Conservation (phyloP, 1,140 invertebrate genomes). For the Brachionus rotundiformis region DNA sequence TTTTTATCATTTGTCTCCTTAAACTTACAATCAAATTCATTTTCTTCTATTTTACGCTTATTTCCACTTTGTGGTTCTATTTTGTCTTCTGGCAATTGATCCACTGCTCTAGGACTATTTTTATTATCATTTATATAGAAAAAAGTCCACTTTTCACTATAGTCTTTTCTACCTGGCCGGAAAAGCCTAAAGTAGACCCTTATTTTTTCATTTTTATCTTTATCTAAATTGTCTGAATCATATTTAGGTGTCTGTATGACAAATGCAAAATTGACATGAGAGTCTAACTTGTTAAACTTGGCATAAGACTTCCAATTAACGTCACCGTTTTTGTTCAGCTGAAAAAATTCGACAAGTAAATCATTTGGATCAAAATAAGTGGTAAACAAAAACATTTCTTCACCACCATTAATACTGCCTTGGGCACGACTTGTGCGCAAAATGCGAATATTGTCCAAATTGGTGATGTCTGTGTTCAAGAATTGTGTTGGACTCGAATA, state of each 20-base stretch:
- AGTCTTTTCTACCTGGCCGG: background rate
- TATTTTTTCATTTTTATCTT: background rate
- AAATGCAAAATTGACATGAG: conserved; percentile 4
- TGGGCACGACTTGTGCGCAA: background rate
- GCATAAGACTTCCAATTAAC: background rate
- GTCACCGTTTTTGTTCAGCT: background rate
- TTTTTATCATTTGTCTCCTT: no score
- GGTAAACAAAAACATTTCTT: conserved; percentile 13
- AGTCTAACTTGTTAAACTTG: background rate
- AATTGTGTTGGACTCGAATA: background rate
- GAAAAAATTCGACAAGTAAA: conserved; percentile 25
- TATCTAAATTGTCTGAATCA: background rate
- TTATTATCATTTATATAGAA: background rate
- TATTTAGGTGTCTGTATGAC: background rate
- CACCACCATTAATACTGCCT: background rate
- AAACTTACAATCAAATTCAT: background rate
- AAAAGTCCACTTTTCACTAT: conserved; percentile 5
- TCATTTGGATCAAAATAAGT: conserved; percentile 4
- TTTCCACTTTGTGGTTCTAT: background rate
- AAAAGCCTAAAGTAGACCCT: conserved; percentile 4
- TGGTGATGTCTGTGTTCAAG: background rate
- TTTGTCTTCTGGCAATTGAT: background rate
- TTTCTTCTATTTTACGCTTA: background rate
- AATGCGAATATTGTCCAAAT: background rate
- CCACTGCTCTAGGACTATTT: background rate